Base-by-base conservation (phyloP, 2,113 vertebrate species). In the Notiomystis cincta region DNA sequence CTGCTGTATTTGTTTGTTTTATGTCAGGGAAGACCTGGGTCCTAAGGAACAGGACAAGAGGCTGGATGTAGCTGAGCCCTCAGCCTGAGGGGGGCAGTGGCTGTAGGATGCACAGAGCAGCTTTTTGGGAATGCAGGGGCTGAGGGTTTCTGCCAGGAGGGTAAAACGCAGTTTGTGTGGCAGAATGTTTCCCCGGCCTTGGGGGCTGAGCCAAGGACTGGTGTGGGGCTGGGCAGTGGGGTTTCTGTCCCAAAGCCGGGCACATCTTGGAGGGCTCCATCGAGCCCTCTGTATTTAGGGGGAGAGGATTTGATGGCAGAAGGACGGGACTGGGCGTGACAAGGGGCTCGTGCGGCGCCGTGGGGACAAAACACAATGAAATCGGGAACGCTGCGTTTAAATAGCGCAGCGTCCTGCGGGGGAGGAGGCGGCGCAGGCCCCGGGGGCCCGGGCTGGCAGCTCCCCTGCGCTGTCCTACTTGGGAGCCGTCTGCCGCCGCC, bases 261-360 rank as follows among this genome's bases (percentile, higher is more conserved):
- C 6, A 4, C 10, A 2, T 31, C 10, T 15, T 17, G 6, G 13
- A 37, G 47, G 48, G 13, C 27, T 71, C 65, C 11, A 7, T 56
- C 18, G 31, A 22, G 18, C 11, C 21, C 1, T 6, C 37, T 30
- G 0, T 11, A 10, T 20, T 28, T 8, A 24, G 53, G 11, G 13
- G 4, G 15, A 13, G 31, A 35, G 53, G 28, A 11, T 48, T 22
- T 27, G 11, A 21, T 9, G 40, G 54, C 37, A 11, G 42, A 13
- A 72, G 47, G 70, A 56, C 1, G 0, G 18, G 19, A 31, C 10
- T 35, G 1, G 6, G 48, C 0, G 0, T 8, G 33, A 35, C 51
- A 30, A 10, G 27, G 23, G 21, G 25, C 13, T 48, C 8, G 40
- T 42, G 30, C 3, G 0, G 2, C 17, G 48, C 24, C 6, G 2